A percentile compares a stretch with the other conserved stretches of the same genome.
These are phyloP conservation scores for Sipha flava DNA, from an alignment of 1,140 invertebrate species.

Conservation along the genomic window DNA sequence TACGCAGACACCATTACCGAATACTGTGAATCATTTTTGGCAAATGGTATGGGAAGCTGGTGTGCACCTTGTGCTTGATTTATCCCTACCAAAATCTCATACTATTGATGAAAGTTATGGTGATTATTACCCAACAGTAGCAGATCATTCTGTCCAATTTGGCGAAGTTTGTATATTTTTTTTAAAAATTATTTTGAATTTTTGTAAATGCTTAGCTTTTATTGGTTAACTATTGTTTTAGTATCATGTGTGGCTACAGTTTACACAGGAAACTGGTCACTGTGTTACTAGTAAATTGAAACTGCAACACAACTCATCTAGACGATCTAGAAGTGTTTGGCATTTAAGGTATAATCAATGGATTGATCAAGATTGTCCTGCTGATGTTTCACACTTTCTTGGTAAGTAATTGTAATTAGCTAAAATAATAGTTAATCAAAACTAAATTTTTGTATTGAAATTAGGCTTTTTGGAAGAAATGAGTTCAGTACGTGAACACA, in stretches of 20 bases:
- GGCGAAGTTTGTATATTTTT: constrained; percentile 45
- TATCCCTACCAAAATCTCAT: constrained; percentile 36
- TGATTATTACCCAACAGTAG: constrained; percentile 35
- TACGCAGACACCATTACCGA: constrained; percentile 61
- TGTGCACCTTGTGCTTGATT: constrained; percentile 62
- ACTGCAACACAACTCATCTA: constrained; percentile 49
- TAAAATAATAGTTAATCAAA: not conserved
- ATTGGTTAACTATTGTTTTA: constrained; percentile 43
- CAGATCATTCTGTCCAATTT: constrained; percentile 48
- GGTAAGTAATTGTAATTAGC: constrained; percentile 44
- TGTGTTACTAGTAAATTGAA: constrained; percentile 53
- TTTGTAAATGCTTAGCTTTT: not conserved
- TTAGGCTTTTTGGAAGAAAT: constrained; percentile 73
- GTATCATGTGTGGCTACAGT: constrained; percentile 60
- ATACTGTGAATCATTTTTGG: constrained; percentile 65
- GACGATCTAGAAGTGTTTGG: constrained; percentile 60
- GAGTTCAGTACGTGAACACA: constrained; percentile 67
- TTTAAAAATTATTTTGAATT: not conserved
- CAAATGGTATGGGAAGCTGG: constrained; percentile 79
- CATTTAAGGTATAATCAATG: constrained; percentile 72
- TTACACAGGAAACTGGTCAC: constrained; percentile 53
- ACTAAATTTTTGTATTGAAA: not conserved
- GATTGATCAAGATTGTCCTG: constrained; percentile 60
- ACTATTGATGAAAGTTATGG: constrained; percentile 4
- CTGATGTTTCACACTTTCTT: constrained; percentile 56